These are phyloP conservation scores for Atherinomorus stipes DNA, from an alignment of 2,113 vertebrate species.

Conservation along the genomic window DNA sequence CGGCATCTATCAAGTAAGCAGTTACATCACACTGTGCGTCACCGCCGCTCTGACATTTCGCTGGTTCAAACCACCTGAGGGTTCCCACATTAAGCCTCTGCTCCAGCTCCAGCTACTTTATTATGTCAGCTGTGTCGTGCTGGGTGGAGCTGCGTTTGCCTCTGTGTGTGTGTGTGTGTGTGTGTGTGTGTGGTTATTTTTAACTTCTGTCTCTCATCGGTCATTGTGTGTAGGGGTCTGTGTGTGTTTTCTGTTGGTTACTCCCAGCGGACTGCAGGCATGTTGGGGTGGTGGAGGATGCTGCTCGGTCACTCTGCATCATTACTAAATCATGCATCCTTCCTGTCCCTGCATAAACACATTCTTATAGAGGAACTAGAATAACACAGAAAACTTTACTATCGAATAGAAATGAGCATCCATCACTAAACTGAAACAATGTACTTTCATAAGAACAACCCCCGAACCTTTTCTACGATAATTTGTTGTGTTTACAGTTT, in stretches of 20 bases:
- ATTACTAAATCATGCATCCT: slow-evolving; percentile 31
- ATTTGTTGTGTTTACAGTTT: slow-evolving; percentile 3
- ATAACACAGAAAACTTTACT: neutral
- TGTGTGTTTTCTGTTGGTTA: slow-evolving; percentile 33
- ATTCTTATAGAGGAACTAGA: neutral
- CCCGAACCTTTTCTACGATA: neutral
- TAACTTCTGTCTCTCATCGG: slow-evolving; percentile 44
- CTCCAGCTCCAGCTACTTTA: slow-evolving; percentile 44
- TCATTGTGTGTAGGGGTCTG: neutral
- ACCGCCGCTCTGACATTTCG: slow-evolving; percentile 37
- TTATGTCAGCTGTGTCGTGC: slow-evolving; percentile 11
- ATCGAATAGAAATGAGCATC: too few species aligned
- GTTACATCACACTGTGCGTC: slow-evolving; percentile 17
- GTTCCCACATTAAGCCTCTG: slow-evolving; percentile 19
- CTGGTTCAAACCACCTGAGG: slow-evolving; percentile 9
- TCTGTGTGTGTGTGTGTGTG: slow-evolving; percentile 27
- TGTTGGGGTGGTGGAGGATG: neutral
- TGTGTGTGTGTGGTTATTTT: slow-evolving; percentile 65
- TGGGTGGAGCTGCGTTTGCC: neutral
- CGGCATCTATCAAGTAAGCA: neutral
- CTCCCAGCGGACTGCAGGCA: slow-evolving; percentile 33
- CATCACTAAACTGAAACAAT: neutral
- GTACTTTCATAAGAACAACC: neutral
- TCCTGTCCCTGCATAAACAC: neutral
- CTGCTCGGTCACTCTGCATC: slow-evolving; percentile 33